Conservation (phyloP, 1,140 invertebrate species). For the Danaus plexippus region DNA sequence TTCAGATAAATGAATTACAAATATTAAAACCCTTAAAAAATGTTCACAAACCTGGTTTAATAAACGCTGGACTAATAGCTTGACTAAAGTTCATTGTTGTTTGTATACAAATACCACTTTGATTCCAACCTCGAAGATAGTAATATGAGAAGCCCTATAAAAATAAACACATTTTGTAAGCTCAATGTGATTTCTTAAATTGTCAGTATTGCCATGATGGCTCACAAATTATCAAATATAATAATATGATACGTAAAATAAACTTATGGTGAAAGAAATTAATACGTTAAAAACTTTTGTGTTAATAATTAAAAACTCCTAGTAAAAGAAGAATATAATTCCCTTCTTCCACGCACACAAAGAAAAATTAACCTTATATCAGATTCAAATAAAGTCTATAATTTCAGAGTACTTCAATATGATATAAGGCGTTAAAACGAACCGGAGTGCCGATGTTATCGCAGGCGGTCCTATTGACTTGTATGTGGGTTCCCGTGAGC, state of each 20-base stretch:
- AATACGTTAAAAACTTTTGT: too few relatives aligned
- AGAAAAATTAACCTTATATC: constrained; percentile 2
- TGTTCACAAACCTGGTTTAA: constrained; percentile 74
- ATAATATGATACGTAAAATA: too few relatives aligned
- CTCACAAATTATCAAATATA: too few relatives aligned
- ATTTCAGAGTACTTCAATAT: not conserved
- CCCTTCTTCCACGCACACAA: too few relatives aligned
- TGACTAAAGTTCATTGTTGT: constrained; percentile 81
- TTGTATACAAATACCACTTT: constrained; percentile 80
- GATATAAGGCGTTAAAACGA: constrained; percentile 6
- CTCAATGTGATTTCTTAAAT: too few relatives aligned
- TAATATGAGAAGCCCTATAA: constrained; percentile 70
- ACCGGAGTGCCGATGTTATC: constrained; percentile 35
- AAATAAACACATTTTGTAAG: not conserved
- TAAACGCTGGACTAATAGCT: constrained; percentile 87
- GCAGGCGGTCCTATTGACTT: constrained; percentile 33
- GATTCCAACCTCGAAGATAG: constrained; percentile 75
- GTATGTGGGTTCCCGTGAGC: constrained; percentile 69
- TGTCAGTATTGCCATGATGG: too few relatives aligned
- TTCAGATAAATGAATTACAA: too few relatives aligned
- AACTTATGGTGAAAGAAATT: too few relatives aligned
- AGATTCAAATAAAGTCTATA: not conserved
- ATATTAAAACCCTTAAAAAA: too few relatives aligned
- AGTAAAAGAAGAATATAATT: too few relatives aligned
- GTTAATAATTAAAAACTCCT: too few relatives aligned